Evolutionary conservation across 1,140 invertebrate species (phyloP).

Genomic region (Apolygus lucorum): DNA sequence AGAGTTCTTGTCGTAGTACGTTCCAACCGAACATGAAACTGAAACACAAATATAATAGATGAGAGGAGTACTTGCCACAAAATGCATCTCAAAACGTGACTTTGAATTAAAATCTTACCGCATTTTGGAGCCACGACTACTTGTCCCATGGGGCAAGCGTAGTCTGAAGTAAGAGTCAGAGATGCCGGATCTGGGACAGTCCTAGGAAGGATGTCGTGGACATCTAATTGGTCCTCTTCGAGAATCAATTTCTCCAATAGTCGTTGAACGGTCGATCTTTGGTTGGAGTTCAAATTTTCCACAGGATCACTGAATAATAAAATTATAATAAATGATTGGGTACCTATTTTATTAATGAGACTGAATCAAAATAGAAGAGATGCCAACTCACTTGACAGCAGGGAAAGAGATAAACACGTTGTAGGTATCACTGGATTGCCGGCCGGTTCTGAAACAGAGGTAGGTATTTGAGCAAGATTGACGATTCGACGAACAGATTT

Average conservation of each 20-base stretch:
- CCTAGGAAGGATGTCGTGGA: constrained; percentile 85
- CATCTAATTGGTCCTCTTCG: constrained; percentile 86
- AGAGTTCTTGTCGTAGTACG: constrained; percentile 67
- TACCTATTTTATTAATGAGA: constrained; percentile 5
- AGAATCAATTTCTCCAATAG: constrained; percentile 78
- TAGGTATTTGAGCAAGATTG: too few relatives aligned
- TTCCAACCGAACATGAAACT: constrained; percentile 92
- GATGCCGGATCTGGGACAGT: constrained; percentile 88
- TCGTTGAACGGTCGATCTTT: constrained; percentile 69
- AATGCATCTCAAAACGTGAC: too few relatives aligned
- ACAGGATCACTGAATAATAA: constrained; percentile 74
- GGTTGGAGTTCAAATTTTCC: constrained; percentile 73
- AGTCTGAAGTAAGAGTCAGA: constrained; percentile 74
- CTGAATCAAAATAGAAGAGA: too few relatives aligned
- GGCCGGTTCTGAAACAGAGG: constrained; percentile 43
- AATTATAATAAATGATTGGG: too few relatives aligned
- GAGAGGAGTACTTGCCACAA: too few relatives aligned
- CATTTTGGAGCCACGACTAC: constrained; percentile 86
- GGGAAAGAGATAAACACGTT: constrained; percentile 83
- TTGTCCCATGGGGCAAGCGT: constrained; percentile 84
- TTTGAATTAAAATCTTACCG: constrained; percentile 49
- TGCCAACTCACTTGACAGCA: constrained; percentile 74
- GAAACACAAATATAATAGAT: constrained; percentile 37
- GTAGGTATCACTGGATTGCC: constrained; percentile 69
- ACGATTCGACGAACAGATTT: too few relatives aligned